These are phyloP conservation scores for Furcifer pardalis DNA, from an alignment of 2,797 vertebrate species.

Conservation along the genomic window DNA sequence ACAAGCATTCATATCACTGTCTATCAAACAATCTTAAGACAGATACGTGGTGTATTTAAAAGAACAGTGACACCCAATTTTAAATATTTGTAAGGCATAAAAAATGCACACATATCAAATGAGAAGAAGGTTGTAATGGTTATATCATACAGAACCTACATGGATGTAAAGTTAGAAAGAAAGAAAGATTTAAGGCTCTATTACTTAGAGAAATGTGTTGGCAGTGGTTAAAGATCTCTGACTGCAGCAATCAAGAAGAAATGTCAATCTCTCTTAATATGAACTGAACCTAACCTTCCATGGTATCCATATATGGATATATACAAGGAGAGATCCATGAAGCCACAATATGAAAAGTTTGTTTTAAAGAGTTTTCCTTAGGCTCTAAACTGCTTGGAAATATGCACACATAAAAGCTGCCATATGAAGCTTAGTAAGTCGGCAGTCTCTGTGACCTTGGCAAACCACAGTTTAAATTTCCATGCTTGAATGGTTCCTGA, in stretches of 20 bases:
- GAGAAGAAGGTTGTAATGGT: neutral
- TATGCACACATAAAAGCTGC: conserved; percentile 34
- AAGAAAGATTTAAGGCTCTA: neutral
- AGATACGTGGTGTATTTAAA: neutral
- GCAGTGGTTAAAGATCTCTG: neutral
- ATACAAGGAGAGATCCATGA: neutral
- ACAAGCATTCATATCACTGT: too few relatives aligned
- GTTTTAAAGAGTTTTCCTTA: conserved; percentile 13
- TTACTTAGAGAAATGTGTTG: neutral
- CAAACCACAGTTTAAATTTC: conserved; percentile 32
- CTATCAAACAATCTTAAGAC: neutral
- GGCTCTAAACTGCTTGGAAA: conserved; percentile 48
- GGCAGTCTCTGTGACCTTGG: conserved; percentile 1
- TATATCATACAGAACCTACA: neutral
- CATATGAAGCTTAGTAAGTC: conserved; percentile 4
- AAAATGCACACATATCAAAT: too few relatives aligned
- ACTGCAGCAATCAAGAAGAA: neutral
- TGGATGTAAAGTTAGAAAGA: neutral
- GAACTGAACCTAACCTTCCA: conserved; percentile 5
- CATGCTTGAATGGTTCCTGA: conserved; percentile 4
- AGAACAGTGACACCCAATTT: neutral
- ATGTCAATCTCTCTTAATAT: neutral
- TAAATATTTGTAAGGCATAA: neutral
- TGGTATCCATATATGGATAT: neutral
- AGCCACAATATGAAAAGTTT: conserved; percentile 27